Percentiles rank a stretch among this genome's conserved stretches.
These are phyloP conservation scores for human (Homo sapiens) DNA, from an alignment of 2,113 vertebrate genomes.

Conservation along the genomic window DNA sequence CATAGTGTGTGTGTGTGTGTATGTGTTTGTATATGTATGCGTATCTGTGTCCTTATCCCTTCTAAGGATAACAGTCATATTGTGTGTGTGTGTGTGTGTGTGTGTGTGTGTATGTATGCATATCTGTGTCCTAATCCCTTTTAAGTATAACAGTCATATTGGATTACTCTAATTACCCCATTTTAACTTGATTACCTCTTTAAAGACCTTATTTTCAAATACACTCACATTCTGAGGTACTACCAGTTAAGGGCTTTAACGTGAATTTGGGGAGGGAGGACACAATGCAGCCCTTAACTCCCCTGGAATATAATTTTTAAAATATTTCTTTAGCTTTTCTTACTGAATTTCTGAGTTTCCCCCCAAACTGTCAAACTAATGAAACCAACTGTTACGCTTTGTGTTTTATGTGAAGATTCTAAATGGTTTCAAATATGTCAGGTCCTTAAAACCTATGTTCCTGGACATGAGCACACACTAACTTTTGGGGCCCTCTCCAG, in stretches of 20 bases:
- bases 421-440: slow-evolving; percentile 14
- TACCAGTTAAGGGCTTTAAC: background rate
- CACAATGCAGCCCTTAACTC: background rate
- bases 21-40: background rate
- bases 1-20: background rate
- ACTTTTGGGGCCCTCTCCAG: slow-evolving; percentile 19
- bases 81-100: background rate
- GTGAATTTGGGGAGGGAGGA: background rate
- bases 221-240: background rate
- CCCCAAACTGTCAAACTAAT: slow-evolving; percentile 10
- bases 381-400: background rate
- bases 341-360: background rate
- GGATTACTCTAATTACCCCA: background rate
- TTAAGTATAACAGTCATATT: background rate
- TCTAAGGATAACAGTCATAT: background rate
- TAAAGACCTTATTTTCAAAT: background rate
- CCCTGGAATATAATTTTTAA: background rate
- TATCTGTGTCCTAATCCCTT: background rate
- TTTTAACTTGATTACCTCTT: background rate
- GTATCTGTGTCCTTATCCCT: background rate
- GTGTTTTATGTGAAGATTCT: slow-evolving; percentile 22
- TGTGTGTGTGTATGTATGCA: background rate
- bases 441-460: background rate
- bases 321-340: background rate
- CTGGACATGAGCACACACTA: background rate